Base-by-base conservation (phyloP, 2,797 vertebrate species). In the Premnoplex brunnescens region DNA sequence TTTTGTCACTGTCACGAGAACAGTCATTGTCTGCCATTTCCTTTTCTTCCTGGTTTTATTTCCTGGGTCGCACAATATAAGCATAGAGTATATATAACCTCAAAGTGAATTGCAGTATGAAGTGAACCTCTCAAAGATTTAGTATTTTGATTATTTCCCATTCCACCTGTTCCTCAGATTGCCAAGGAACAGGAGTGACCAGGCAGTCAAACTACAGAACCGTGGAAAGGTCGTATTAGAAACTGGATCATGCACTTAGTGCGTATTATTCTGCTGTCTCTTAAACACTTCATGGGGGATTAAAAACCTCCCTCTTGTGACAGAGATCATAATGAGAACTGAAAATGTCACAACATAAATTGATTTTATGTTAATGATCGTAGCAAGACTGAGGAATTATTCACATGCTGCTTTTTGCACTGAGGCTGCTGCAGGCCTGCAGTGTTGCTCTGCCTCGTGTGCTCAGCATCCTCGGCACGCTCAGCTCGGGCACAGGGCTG, bases 311-410 rank as follows among this genome's bases (percentile, higher is more conserved):
- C 80, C 77, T 91, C 67, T 77, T 84, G 67, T 88, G 89, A 96
- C 91, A 95, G 82, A 96, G 85, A 94, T 91, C 89, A 86, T 93
- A 96, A 96, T 85, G 64, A 90, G 92, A 97, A 95, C 89, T 94
- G 95, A 96, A 97, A 96, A 97, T 97, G 95, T 93, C 92, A 94
- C 88, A 93, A 89, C 73, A 93, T 86, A 94, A 96, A 97, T 96
- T 97, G 95, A 95, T 93, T 97, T 95, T 95, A 91, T 93, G 93
- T 95, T 96, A 96, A 96, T 95, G 88, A 74, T 91, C 75, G 88
- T 94, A 92, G 90, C 83, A 93, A 88, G 64, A 73, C 80, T 27
- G 48, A 80, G 79, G 85, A 95, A 91, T 67, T 34, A 82, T 73
- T 91, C 78, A 62, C 93, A 72, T 84, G 72, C 14, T 89, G 51